Percentiles rank a stretch among this genome's conserved stretches.
Conservation (phyloP, 2,888 invertebrate species). For the Cantharis rustica region DNA sequence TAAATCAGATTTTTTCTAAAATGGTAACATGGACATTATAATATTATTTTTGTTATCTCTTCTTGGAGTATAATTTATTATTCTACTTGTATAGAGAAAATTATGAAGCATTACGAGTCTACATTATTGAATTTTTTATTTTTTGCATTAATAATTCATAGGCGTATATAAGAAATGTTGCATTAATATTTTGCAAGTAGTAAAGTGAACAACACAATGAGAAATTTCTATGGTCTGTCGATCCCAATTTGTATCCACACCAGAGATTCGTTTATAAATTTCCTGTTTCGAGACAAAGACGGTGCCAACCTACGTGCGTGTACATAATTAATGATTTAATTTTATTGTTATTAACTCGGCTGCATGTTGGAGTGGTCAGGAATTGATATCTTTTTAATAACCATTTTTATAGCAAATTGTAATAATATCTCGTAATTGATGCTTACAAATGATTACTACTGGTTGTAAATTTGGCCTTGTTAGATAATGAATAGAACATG, state of each 20-base stretch:
- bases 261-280: background rate
- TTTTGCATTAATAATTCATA: conserved; percentile 3
- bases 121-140: background rate
- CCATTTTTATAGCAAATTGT: conserved; percentile 12
- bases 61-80: background rate
- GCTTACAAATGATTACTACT: background rate
- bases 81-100: background rate
- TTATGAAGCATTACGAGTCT: background rate
- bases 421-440: background rate
- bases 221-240: conserved; percentile 43
- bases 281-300: background rate
- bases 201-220: conserved; percentile 43
- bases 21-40: background rate
- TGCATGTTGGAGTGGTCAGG: conserved; percentile 38
- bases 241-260: conserved; percentile 22
- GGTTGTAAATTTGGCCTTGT: background rate
- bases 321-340: background rate
- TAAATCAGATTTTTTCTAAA: background rate
- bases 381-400: conserved; percentile 33
- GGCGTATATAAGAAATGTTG: conserved; percentile 15
- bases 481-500: background rate
- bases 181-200: conserved; percentile 32
- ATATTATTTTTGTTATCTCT: background rate
- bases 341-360: background rate
- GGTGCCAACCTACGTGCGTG: background rate